These are phyloP conservation scores for Sandelia bainsii DNA, from an alignment of 2,797 vertebrate genomes.

Conservation along the genomic window DNA sequence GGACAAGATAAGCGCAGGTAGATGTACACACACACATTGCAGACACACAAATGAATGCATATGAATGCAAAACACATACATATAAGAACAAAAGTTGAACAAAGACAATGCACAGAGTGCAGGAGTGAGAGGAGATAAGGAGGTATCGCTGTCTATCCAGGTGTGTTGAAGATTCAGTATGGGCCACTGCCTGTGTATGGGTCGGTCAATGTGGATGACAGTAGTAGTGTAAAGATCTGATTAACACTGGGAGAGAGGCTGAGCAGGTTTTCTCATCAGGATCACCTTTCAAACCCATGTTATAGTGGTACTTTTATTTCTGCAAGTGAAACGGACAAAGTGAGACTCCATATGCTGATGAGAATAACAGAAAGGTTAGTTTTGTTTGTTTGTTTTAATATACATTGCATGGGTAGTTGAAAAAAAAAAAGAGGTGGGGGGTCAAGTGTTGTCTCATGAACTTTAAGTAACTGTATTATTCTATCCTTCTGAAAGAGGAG, in stretches of 20 bases:
- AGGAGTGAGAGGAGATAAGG: constrained; percentile 33
- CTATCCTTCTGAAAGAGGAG: neutral
- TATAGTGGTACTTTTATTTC: constrained; percentile 42
- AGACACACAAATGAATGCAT: constrained; percentile 39
- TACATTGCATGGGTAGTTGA: neutral
- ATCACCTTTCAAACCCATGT: constrained; percentile 69
- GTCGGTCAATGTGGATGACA: constrained; percentile 39
- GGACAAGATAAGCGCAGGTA: constrained; percentile 70
- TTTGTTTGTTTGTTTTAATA: neutral
- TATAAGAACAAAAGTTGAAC: constrained; percentile 23
- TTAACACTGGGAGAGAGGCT: constrained; percentile 65
- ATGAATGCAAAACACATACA: constrained; percentile 44
- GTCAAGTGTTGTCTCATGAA: neutral
- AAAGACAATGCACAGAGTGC: constrained; percentile 17
- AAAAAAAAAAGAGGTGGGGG: neutral
- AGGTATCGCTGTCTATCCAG: constrained; percentile 57
- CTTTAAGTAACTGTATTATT: neutral
- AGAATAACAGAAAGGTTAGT: neutral
- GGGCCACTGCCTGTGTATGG: constrained; percentile 20
- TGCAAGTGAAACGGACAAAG: constrained; percentile 14
- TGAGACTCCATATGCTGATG: neutral
- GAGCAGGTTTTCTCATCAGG: constrained; percentile 75
- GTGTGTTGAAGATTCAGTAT: constrained; percentile 54
- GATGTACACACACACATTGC: constrained; percentile 31
- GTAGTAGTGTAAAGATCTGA: constrained; percentile 60